A percentile compares a stretch with the other conserved stretches of the same genome.
These are phyloP conservation scores for Tetraodon nigroviridis DNA, from an alignment of 2,113 vertebrate species.

Conservation along the genomic window DNA sequence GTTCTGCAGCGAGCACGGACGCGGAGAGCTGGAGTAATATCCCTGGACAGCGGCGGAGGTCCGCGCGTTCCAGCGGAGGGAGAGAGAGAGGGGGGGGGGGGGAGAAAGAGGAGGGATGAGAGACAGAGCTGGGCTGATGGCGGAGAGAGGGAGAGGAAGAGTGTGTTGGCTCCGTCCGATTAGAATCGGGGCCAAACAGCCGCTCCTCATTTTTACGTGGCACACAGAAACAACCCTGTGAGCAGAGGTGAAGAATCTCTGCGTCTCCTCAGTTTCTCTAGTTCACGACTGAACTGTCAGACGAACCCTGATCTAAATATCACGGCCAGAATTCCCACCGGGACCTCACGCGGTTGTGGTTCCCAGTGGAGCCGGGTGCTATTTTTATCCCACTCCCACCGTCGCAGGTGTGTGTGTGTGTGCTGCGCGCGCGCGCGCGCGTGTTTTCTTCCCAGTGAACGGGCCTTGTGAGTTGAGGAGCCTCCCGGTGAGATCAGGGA, in stretches of 20 bases:
- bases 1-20: slow-evolving; percentile 47
- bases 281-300: slow-evolving; percentile 31
- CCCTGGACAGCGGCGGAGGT: slow-evolving; percentile 43
- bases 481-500: too few species aligned
- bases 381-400: too few species aligned
- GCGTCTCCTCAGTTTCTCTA: not conserved
- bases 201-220: slow-evolving; percentile 22
- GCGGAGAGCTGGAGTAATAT: slow-evolving; percentile 45
- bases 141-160: slow-evolving; percentile 30
- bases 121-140: slow-evolving; percentile 13
- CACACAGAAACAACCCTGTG: slow-evolving; percentile 4
- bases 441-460: too few species aligned
- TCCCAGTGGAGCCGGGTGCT: not conserved
- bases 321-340: slow-evolving; percentile 17
- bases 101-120: slow-evolving; percentile 5
- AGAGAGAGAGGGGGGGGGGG: slow-evolving; percentile 12
- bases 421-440: too few species aligned
- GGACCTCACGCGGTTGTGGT: slow-evolving; percentile 19
- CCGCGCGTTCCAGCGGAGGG: slow-evolving; percentile 52
- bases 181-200: slow-evolving; percentile 6
- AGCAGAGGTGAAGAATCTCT: not conserved
- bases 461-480: too few species aligned
- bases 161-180: not conserved
- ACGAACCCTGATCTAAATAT: slow-evolving; percentile 29
- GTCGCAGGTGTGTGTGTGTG: too few species aligned